Evolutionary conservation across 2,888 invertebrate species (phyloP), one percentile per base, ranked within the genome.

Genomic region (Cordilura impudica): DNA sequence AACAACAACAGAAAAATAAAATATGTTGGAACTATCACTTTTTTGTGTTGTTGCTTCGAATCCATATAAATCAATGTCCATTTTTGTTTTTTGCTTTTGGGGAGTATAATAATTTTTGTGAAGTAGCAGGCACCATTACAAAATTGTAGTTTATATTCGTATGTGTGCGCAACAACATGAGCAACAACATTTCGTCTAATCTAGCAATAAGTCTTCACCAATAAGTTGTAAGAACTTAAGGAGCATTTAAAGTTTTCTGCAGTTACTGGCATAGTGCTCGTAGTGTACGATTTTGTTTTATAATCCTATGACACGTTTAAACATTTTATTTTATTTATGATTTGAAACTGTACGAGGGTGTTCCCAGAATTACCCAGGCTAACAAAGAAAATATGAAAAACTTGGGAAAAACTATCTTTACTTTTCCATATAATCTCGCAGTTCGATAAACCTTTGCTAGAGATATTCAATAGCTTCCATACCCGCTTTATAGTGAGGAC

Each of bases 31-130:
- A 29, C 29, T 29, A n/a, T 45, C 21, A 35, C 16, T 16, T 71
- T 53, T 23, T 53, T 31, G 29, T 26, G 7, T 23, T 35, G 49
- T 18, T 47, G 16, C 39, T 18, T 18, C 16, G 31, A 10, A 26
- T 10, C 53, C 43, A 26, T 16, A 65, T 69, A 73, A 78, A 78
- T 78, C 69, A 73, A 23, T 78, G 78, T 45, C n/a, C 73, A 51
- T 47, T 43, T 16, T 19, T 14, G 29, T 29, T 2, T 26, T 16
- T 29, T 4, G 45, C n/a, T 53, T 18, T 43, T 21, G 49, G 35
- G 67, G 10, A 16, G 43, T 7, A 7, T 39, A 23, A 51, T 53
- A 18, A 21, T 53, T 61, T 61, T 54, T 21, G 14, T 21, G 23
- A 4, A 43, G 26, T 12, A 54, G 14, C 43, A 31, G 26, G 60